Conservation (phyloP, 1,140 invertebrate genomes). For the Bombus ignitus region DNA sequence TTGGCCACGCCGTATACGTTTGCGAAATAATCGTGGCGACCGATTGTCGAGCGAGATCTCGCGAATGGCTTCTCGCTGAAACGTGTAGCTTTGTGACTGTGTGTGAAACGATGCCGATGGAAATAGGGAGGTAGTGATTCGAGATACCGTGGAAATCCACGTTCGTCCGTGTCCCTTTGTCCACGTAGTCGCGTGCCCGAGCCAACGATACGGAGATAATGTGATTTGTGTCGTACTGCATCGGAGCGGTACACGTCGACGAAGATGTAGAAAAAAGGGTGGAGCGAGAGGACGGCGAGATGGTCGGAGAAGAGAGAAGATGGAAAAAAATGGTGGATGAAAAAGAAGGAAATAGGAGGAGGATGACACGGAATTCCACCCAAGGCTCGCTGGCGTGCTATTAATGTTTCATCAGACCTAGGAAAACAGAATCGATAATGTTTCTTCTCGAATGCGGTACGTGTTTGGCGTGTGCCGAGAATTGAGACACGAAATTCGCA, state of each 20-base stretch:
- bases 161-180: constrained; percentile 39
- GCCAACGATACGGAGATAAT: constrained; percentile 52
- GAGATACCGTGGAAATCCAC: constrained; percentile 45
- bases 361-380: constrained; percentile 7
- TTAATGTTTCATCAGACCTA: constrained; percentile 68
- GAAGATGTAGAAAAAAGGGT: constrained; percentile 7
- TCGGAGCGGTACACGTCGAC: constrained; percentile 35
- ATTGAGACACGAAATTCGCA: constrained; percentile 63
- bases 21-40: constrained; percentile 51
- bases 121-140: background rate
- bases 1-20: constrained; percentile 37
- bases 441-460: constrained; percentile 51
- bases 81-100: background rate
- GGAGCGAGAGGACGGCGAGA: background rate
- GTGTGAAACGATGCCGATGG: constrained; percentile 1
- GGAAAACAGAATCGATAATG: constrained; percentile 72
- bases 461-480: constrained; percentile 52
- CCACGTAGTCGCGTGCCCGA: constrained; percentile 34
- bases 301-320: no score
- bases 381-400: constrained; percentile 35
- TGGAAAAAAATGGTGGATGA: background rate
- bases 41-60: constrained; percentile 20
- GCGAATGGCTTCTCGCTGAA: constrained; percentile 14
- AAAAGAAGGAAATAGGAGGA: background rate
- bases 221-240: constrained; percentile 48